Conservation (phyloP, 2,888 invertebrate species). For the Temnothorax unifasciatus region DNA sequence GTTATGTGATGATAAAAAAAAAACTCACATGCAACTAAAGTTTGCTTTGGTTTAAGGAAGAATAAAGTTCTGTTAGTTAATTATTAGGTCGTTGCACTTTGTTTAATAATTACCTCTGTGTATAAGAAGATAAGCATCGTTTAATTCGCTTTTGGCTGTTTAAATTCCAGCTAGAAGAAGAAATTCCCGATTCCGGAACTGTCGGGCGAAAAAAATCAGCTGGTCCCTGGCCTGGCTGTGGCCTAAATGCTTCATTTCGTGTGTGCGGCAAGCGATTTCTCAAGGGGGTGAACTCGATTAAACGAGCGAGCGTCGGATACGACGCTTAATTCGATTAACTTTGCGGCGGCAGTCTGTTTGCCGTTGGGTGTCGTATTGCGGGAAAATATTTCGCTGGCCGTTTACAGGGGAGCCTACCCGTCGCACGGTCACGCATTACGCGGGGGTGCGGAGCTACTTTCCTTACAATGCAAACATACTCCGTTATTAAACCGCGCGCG, state of each 20-base stretch:
- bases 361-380: slow-evolving; percentile 63
- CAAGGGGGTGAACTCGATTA: slow-evolving; percentile 51
- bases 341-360: slow-evolving; percentile 64
- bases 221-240: neutral
- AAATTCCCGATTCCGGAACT: neutral
- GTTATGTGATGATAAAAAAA: neutral
- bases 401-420: slow-evolving; percentile 61
- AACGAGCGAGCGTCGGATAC: slow-evolving; percentile 38
- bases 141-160: neutral
- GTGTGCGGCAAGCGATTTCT: slow-evolving; percentile 44
- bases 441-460: slow-evolving; percentile 56
- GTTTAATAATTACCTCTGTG: neutral
- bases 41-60: neutral
- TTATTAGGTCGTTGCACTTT: neutral
- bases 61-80: slow-evolving; percentile 2
- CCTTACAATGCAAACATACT: slow-evolving; percentile 67
- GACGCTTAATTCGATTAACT: slow-evolving; percentile 73
- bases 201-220: neutral
- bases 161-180: neutral
- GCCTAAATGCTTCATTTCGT: slow-evolving; percentile 39
- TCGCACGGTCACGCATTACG: slow-evolving; percentile 41
- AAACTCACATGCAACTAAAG: neutral
- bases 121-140: neutral
- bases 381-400: slow-evolving; percentile 63
- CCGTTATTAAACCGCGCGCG: slow-evolving; percentile 68